Evolutionary conservation across 64 coral and sea anemone species (phyloP).

Genomic region (Montipora sp.): DNA sequence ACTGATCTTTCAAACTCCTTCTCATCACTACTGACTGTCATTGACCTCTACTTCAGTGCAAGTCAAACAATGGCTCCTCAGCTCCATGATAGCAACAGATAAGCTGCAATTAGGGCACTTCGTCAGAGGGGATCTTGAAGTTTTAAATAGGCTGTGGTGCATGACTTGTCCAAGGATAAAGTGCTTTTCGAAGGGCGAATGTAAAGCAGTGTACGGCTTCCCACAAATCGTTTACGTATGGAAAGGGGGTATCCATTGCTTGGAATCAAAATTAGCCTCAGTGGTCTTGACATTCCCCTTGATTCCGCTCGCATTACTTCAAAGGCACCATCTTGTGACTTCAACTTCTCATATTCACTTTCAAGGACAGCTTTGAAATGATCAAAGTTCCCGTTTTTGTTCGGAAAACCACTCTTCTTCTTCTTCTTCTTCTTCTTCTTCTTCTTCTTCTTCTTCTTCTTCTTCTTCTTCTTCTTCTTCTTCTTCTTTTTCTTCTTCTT

Average conservation of each 20-base stretch:
- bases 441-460: no score
- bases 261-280: conserved; percentile 27
- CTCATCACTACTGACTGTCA: conserved; percentile 6
- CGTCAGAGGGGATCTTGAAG: not conserved
- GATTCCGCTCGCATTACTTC: conserved; percentile 61
- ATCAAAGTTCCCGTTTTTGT: conserved; percentile 53
- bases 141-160: not conserved
- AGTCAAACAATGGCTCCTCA: conserved; percentile 21
- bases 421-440: no score
- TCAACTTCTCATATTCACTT: no score
- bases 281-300: conserved; percentile 39
- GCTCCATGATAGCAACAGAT: conserved; percentile 25
- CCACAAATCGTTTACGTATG: conserved; percentile 29
- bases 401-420: conserved; percentile 30
- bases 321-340: conserved; percentile 58
- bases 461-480: no score
- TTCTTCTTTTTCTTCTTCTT: no score
- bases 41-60: conserved; percentile 13
- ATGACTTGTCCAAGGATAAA: not conserved
- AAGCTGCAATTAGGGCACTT: not conserved
- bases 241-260: conserved; percentile 13
- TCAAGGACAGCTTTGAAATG: conserved; percentile 49
- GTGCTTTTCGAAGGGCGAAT: conserved; percentile 33
- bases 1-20: not conserved
- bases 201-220: not conserved